Conservation (phyloP, 2,888 invertebrate species). For the Harpalus rubripes region DNA sequence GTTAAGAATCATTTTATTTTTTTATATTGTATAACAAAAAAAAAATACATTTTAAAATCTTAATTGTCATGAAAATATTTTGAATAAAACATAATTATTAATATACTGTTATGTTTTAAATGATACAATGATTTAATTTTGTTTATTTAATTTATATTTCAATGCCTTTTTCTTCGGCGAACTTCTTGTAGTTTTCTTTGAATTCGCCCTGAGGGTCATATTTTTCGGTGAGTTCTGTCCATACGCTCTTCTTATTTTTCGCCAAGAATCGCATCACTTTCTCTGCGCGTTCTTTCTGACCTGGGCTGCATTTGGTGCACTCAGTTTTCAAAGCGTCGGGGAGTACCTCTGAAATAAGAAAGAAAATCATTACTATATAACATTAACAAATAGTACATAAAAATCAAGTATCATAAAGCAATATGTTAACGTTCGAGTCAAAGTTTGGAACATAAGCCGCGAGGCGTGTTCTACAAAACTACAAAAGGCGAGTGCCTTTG, state of each 20-base stretch:
- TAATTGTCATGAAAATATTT: too few relatives aligned
- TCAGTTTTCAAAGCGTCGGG: constrained; percentile 85
- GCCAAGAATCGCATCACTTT: constrained; percentile 83
- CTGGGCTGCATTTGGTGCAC: constrained; percentile 83
- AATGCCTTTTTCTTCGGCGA: constrained; percentile 80
- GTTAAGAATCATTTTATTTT: too few relatives aligned
- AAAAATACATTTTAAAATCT: too few relatives aligned
- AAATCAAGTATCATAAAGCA: too few relatives aligned
- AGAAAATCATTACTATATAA: too few relatives aligned
- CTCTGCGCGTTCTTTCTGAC: constrained; percentile 81
- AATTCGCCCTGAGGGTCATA: constrained; percentile 84
- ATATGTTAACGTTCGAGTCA: too few relatives aligned
- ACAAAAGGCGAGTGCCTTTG: too few relatives aligned
- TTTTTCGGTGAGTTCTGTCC: constrained; percentile 82
- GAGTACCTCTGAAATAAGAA: constrained; percentile 73
- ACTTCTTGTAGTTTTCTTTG: constrained; percentile 81
- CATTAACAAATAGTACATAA: too few relatives aligned
- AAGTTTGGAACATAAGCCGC: too few relatives aligned
- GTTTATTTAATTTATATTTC: constrained; percentile 68
- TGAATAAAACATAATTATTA: not conserved
- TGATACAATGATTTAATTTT: not conserved
- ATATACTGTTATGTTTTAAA: not conserved
- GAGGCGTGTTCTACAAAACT: too few relatives aligned
- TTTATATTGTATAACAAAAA: too few relatives aligned
- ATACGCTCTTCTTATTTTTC: constrained; percentile 82